Percentiles rank a stretch among this genome's conserved stretches.
Evolutionary conservation across 2,888 invertebrate genomes (phyloP).

Genomic region (Plagiodera versicolora): DNA sequence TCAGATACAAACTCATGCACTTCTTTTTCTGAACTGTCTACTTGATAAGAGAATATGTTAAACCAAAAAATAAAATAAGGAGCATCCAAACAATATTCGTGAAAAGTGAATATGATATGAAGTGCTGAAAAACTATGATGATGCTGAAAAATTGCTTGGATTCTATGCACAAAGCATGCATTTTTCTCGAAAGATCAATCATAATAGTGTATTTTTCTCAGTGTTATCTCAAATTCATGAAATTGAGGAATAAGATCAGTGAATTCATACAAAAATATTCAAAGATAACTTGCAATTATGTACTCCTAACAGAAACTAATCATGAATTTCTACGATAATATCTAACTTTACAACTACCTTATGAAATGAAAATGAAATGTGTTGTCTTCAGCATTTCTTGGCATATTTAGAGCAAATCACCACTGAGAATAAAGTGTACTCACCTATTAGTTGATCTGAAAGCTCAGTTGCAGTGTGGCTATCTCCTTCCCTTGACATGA

Average conservation of each 20-base stretch:
- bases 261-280: too few relatives aligned
- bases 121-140: too few relatives aligned
- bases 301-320: too few relatives aligned
- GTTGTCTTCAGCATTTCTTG: not conserved
- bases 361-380: not conserved
- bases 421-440: slow-evolving; percentile 19
- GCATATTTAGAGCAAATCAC: not conserved
- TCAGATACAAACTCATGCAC: slow-evolving; percentile 78
- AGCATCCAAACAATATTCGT: not conserved
- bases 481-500: slow-evolving; percentile 53
- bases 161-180: not conserved
- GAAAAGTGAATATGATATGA: slow-evolving; percentile 6
- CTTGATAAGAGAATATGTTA: slow-evolving; percentile 34
- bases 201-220: too few relatives aligned
- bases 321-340: too few relatives aligned
- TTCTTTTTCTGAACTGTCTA: slow-evolving; percentile 45
- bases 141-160: not conserved
- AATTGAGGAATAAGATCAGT: too few relatives aligned
- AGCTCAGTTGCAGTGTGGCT: slow-evolving; percentile 47
- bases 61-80: slow-evolving; percentile 23
- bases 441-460: slow-evolving; percentile 52
- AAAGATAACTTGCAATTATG: too few relatives aligned
- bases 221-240: too few relatives aligned
- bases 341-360: not conserved
- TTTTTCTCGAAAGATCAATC: too few relatives aligned